A percentile compares a stretch with the other conserved stretches of the same genome.
Evolutionary conservation across 2,113 vertebrate genomes (phyloP).

Genomic region (Mus spicilegus): DNA sequence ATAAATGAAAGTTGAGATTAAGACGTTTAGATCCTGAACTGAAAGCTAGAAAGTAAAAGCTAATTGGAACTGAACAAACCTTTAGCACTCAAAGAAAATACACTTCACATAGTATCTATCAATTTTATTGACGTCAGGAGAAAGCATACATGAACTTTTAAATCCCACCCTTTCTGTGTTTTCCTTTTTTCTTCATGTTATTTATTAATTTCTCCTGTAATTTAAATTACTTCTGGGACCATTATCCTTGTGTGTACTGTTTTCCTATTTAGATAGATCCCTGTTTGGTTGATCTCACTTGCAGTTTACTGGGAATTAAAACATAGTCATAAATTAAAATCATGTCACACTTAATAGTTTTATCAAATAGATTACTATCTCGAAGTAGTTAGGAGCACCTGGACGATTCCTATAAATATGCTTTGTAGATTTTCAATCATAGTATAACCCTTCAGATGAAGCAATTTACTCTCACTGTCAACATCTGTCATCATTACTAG

Average conservation of each 20-base stretch:
- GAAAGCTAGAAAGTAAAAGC: not conserved
- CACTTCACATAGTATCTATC: not conserved
- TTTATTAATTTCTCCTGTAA: slow-evolving; percentile 10
- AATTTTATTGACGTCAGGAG: slow-evolving; percentile 19
- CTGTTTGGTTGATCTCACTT: not conserved
- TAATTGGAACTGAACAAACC: not conserved
- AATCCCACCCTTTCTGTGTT: not conserved
- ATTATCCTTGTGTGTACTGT: not conserved
- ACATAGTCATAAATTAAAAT: slow-evolving; percentile 44
- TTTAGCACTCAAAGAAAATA: not conserved
- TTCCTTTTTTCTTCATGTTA: not conserved
- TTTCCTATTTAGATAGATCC: not conserved
- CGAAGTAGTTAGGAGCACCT: not conserved
- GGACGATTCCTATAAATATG: not conserved
- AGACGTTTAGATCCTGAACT: not conserved
- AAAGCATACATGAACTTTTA: not conserved
- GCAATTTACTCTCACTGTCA: not conserved
- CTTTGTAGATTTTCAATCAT: not conserved
- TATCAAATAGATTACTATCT: not conserved
- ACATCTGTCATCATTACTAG: slow-evolving; percentile 26
- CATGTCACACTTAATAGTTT: not conserved
- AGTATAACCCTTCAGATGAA: not conserved
- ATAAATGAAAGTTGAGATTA: not conserved
- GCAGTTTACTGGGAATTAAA: not conserved
- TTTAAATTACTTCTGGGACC: slow-evolving; percentile 7